phyloP scores from a whole-genome alignment of 2,888 invertebrate species.

The Zygogramma bicolorata region DNA sequence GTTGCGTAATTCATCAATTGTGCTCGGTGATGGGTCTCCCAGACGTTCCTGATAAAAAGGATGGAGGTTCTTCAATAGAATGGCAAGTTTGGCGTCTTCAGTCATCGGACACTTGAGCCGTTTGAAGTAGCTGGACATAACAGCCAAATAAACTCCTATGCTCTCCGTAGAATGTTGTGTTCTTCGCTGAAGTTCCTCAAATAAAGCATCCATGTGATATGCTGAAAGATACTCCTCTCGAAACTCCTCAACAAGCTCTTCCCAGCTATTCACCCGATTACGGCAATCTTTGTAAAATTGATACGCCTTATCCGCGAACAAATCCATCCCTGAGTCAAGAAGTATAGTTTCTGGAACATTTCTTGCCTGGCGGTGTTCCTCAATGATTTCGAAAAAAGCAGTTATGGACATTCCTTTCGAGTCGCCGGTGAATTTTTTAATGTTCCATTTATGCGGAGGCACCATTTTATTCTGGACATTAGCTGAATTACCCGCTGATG shows the following conservation, averaged over 20 bases:
- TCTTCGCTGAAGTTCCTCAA: background rate
- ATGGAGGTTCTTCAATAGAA: background rate
- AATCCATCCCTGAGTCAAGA: slow-evolving; percentile 4
- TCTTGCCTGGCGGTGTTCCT: background rate
- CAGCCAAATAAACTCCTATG: slow-evolving; percentile 13
- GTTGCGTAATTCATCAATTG: background rate
- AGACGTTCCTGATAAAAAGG: background rate
- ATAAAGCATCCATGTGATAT: slow-evolving; percentile 8
- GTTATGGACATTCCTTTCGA: background rate
- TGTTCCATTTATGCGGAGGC: slow-evolving; percentile 18
- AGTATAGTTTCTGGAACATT: background rate
- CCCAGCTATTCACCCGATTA: background rate
- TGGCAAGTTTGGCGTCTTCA: background rate
- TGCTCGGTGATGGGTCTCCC: background rate
- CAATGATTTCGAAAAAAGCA: background rate
- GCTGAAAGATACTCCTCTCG: slow-evolving; percentile 13
- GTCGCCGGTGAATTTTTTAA: slow-evolving; percentile 18
- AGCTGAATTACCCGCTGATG: background rate
- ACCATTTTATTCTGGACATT: background rate
- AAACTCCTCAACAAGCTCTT: slow-evolving; percentile 17
- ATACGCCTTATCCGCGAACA: slow-evolving; percentile 10
- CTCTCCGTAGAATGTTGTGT: background rate
- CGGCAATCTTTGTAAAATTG: slow-evolving; percentile 22
- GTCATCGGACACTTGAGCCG: slow-evolving; percentile 5
- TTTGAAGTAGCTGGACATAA: slow-evolving; percentile 18